Conservation (phyloP, 2,797 vertebrate genomes). For the Lepilemur ruficaudatus region DNA sequence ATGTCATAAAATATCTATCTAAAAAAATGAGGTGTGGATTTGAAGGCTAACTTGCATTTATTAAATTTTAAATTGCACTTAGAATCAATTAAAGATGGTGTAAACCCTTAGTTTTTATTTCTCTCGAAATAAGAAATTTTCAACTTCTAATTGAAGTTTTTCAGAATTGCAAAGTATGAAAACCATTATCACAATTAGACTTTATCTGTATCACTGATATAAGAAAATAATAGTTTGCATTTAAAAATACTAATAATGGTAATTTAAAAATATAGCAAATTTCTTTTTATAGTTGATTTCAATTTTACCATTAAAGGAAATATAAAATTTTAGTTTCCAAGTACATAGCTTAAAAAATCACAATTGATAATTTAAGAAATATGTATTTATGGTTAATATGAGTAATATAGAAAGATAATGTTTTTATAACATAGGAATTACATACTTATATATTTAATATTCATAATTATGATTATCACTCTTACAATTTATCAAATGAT, state of each 20-base stretch:
- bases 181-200: background rate
- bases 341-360: background rate
- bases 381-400: background rate
- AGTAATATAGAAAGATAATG: background rate
- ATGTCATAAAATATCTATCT: background rate
- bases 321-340: background rate
- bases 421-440: background rate
- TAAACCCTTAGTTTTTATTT: background rate
- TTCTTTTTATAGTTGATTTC: background rate
- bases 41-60: background rate
- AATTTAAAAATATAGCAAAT: slow-evolving; percentile 7
- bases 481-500: background rate
- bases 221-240: background rate
- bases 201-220: background rate
- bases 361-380: background rate
- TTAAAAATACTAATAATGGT: background rate
- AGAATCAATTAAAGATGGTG: background rate
- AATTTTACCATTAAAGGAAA: slow-evolving; percentile 22
- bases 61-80: background rate
- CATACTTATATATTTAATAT: background rate
- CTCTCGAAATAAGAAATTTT: background rate
- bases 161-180: background rate
- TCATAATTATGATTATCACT: background rate
- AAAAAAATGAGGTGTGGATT: slow-evolving; percentile 20
- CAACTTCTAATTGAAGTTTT: background rate